Conservation (phyloP, 1,140 invertebrate genomes). For the Whitmania pigra region DNA sequence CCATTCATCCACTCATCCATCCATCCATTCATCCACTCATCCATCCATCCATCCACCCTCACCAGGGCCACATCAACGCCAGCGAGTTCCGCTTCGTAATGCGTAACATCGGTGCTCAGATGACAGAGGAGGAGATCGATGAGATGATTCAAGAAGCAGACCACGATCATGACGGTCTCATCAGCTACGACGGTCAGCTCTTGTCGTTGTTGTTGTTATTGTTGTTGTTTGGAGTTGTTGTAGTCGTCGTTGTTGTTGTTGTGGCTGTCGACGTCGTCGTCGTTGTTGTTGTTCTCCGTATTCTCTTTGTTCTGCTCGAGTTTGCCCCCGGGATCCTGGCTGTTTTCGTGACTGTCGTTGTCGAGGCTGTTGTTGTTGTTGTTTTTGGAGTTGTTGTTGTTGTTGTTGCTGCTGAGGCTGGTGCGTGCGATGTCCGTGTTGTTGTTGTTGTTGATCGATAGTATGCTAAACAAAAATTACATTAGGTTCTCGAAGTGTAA, state of each 20-base stretch:
- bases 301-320: too few relatives aligned
- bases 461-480: too few relatives aligned
- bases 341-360: too few relatives aligned
- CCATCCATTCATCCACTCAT: background rate
- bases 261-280: too few relatives aligned
- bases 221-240: background rate
- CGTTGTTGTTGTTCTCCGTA: background rate
- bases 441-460: too few relatives aligned
- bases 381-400: too few relatives aligned
- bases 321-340: too few relatives aligned
- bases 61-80: slow-evolving; percentile 10
- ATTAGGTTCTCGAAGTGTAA: too few relatives aligned
- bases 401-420: too few relatives aligned
- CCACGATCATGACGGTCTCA: slow-evolving; percentile 9
- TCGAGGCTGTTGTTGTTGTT: too few relatives aligned
- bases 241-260: too few relatives aligned
- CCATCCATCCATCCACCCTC: background rate
- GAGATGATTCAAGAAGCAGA: slow-evolving; percentile 12
- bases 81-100: slow-evolving; percentile 11
- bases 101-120: slow-evolving; percentile 1
- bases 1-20: background rate
- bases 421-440: too few relatives aligned
- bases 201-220: background rate
- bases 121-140: slow-evolving; percentile 10
- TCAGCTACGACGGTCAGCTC: slow-evolving; percentile 11